A percentile compares a stretch with the other conserved stretches of the same genome.
Evolutionary conservation across 1,140 invertebrate genomes (phyloP).

Genomic region (Episyrphus balteatus): DNA sequence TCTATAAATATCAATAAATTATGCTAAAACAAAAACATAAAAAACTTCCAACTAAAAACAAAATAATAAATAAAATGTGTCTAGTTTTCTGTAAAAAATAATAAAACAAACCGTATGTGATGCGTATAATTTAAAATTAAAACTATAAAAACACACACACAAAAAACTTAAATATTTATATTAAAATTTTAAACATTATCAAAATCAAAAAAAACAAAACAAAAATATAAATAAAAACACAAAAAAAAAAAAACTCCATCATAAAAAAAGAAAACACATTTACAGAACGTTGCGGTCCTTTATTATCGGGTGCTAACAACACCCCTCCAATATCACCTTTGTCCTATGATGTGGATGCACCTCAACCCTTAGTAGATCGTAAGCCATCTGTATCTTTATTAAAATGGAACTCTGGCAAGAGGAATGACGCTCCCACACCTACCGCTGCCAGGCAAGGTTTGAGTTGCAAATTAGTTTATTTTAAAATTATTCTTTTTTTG

Average conservation of each 20-base stretch:
- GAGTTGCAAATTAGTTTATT: conserved; percentile 7
- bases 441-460: conserved; percentile 37
- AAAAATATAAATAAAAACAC: conserved; percentile 24
- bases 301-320: conserved; percentile 39
- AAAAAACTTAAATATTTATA: too few species aligned
- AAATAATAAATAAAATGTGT: conserved; percentile 11
- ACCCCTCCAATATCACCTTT: conserved; percentile 24
- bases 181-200: too few species aligned
- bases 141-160: too few species aligned
- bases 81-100: conserved; percentile 19
- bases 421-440: conserved; percentile 11
- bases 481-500: not conserved
- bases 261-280: conserved; percentile 14
- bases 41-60: too few species aligned
- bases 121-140: conserved; percentile 5
- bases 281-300: conserved; percentile 41
- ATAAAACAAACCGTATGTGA: not conserved
- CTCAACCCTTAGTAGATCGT: conserved; percentile 41
- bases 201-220: too few species aligned
- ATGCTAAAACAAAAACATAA: too few species aligned
- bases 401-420: conserved; percentile 34
- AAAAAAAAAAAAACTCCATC: not conserved
- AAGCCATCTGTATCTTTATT: conserved; percentile 40
- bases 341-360: conserved; percentile 40
- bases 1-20: too few species aligned